phyloP scores from a whole-genome alignment of 2,113 vertebrate species.

The Odocoileus hemionus region DNA sequence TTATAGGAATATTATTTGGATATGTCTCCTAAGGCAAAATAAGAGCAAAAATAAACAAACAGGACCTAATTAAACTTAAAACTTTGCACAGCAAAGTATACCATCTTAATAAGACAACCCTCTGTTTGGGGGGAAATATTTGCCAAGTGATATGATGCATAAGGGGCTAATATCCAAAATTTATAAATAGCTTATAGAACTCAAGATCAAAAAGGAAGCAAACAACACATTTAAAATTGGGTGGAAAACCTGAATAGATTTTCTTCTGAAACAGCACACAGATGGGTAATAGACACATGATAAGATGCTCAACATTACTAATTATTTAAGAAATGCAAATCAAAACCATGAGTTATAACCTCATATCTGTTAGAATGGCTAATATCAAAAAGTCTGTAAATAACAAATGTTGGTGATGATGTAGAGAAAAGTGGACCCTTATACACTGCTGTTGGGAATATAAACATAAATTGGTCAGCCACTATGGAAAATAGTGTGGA shows the following conservation, averaged over 20 bases:
- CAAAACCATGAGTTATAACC: background rate
- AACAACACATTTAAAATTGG: background rate
- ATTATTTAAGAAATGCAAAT: background rate
- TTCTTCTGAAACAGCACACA: background rate
- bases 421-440: background rate
- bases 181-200: background rate
- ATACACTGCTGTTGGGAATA: background rate
- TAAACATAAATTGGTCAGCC: background rate
- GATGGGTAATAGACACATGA: background rate
- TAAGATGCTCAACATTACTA: background rate
- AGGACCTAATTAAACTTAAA: background rate
- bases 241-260: background rate
- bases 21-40: background rate
- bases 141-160: background rate
- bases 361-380: background rate
- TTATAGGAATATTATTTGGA: background rate
- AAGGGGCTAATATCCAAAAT: background rate
- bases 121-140: background rate
- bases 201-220: background rate
- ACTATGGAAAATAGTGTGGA: background rate
- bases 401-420: background rate
- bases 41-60: background rate
- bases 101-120: background rate
- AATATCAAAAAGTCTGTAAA: background rate
- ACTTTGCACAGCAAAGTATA: background rate